Evolutionary conservation across 2,797 vertebrate genomes (phyloP).

Genomic region (Allenopithecus nigroviridis): DNA sequence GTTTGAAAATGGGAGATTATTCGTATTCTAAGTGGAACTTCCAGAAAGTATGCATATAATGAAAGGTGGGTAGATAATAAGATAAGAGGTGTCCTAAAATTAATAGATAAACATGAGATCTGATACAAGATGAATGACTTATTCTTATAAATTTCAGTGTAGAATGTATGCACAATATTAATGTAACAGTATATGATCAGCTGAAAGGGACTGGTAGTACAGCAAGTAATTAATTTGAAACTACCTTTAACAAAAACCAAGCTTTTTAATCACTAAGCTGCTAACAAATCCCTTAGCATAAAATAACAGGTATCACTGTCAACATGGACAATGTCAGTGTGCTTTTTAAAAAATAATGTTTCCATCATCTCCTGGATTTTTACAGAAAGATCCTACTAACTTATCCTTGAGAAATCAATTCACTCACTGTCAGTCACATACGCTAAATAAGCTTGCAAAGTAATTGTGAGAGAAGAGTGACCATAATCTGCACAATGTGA

Average conservation of each 20-base stretch:
- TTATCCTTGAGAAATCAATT: not conserved
- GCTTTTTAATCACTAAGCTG: not conserved
- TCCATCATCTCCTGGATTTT: not conserved
- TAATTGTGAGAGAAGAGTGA: not conserved
- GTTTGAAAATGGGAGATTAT: slow-evolving; percentile 50
- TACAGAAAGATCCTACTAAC: not conserved
- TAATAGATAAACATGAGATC: not conserved
- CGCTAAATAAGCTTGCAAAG: not conserved
- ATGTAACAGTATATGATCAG: not conserved
- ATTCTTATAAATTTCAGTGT: not conserved
- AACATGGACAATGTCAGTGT: not conserved
- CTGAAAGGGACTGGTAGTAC: not conserved
- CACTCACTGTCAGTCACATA: not conserved
- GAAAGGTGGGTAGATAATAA: not conserved
- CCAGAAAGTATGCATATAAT: slow-evolving; percentile 15
- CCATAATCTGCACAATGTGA: not conserved
- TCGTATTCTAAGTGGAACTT: slow-evolving; percentile 51
- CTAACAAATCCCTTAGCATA: not conserved
- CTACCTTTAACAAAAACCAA: slow-evolving; percentile 9
- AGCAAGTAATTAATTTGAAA: slow-evolving; percentile 45
- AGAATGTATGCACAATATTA: slow-evolving; percentile 57
- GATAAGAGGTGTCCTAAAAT: not conserved
- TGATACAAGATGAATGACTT: not conserved
- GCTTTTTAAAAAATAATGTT: not conserved
- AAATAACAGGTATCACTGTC: not conserved